Conservation (phyloP, 2,797 vertebrate species). For the Phrynocephalus forsythii region DNA sequence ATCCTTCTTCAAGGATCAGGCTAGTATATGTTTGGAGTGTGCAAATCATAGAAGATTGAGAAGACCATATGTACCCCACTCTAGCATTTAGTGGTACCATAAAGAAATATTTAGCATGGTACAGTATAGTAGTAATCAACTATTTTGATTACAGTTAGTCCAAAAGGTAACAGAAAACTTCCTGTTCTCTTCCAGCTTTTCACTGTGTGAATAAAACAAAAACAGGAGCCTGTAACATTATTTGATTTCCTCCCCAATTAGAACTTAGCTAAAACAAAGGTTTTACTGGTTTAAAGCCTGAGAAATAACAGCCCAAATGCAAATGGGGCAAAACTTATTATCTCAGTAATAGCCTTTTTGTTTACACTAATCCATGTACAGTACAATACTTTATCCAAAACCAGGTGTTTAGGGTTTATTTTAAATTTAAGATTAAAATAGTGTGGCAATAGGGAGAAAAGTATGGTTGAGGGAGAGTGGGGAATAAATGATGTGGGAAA, state of each 20-base stretch:
- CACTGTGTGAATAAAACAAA: too few species aligned
- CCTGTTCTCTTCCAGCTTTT: too few species aligned
- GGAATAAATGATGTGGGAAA: neutral
- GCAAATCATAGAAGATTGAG: neutral
- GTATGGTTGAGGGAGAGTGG: neutral
- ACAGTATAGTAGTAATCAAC: too few species aligned
- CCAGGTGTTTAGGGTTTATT: too few species aligned
- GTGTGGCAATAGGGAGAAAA: neutral
- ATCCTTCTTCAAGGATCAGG: neutral
- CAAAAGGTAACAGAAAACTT: neutral
- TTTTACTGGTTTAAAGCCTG: too few species aligned
- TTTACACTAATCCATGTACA: neutral
- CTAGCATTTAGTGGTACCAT: neutral
- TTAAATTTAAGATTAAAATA: neutral
- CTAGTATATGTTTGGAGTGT: neutral
- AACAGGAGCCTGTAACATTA: neutral
- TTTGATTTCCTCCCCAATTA: neutral
- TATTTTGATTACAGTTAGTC: neutral
- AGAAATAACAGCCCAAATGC: neutral
- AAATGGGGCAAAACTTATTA: neutral
- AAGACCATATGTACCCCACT: neutral
- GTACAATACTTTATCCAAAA: neutral
- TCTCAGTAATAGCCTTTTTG: neutral
- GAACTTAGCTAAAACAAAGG: too few species aligned
- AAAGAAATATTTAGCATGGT: neutral